A percentile compares a stretch with the other conserved stretches of the same genome.
Conservation (phyloP, 2,888 invertebrate species). For the Amaurobius ferox region DNA sequence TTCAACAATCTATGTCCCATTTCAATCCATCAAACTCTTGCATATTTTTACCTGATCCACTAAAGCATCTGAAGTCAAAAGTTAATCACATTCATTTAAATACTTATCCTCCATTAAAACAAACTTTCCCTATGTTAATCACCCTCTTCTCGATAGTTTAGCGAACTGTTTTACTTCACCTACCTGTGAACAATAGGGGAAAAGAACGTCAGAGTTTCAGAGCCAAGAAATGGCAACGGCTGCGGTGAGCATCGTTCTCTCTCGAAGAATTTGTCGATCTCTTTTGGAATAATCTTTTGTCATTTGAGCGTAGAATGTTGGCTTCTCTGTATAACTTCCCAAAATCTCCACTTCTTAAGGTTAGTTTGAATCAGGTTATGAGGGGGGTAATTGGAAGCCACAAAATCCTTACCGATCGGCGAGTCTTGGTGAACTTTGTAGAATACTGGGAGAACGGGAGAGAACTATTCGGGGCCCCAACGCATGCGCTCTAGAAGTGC, state of each 20-base stretch:
- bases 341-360: neutral
- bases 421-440: slow-evolving; percentile 64
- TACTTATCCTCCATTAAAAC: neutral
- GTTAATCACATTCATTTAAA: neutral
- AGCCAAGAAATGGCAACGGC: slow-evolving; percentile 59
- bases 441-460: slow-evolving; percentile 40
- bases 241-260: slow-evolving; percentile 61
- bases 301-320: neutral
- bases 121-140: slow-evolving; percentile 18
- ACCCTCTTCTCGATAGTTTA: neutral
- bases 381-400: neutral
- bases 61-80: neutral
- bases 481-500: slow-evolving; percentile 50
- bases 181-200: slow-evolving; percentile 71
- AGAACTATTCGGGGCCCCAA: slow-evolving; percentile 49
- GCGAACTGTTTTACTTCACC: slow-evolving; percentile 47
- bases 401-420: slow-evolving; percentile 12
- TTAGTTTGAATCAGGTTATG: neutral
- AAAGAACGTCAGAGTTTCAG: slow-evolving; percentile 55
- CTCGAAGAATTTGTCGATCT: slow-evolving; percentile 33
- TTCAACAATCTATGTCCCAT: no score
- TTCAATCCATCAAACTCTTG: no score
- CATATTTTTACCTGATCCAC: no score
- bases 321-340: neutral
- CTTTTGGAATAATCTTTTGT: neutral